Percentiles rank a stretch among this genome's conserved stretches.
Evolutionary conservation across 2,113 vertebrate species (phyloP).

Genomic region (Parotia lawesii): DNA sequence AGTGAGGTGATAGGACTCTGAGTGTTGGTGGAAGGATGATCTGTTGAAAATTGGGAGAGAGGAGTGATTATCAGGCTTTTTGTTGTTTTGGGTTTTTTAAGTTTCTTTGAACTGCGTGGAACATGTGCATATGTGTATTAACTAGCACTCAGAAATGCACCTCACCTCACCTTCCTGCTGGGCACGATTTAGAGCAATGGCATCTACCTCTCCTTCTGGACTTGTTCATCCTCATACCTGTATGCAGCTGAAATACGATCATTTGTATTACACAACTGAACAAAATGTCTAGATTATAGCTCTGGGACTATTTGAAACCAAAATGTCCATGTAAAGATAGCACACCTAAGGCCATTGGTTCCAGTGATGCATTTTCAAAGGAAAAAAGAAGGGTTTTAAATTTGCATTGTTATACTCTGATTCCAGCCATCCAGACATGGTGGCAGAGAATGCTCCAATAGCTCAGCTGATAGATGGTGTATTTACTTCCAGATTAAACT

Average conservation of each 20-base stretch:
- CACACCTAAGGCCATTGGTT: neutral
- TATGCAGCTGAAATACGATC: neutral
- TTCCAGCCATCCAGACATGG: neutral
- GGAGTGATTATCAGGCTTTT: neutral
- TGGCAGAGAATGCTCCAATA: neutral
- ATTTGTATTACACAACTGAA: neutral
- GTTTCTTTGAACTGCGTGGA: neutral
- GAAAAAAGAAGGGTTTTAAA: neutral
- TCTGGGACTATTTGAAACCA: neutral
- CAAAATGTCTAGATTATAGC: neutral
- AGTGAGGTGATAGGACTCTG: neutral
- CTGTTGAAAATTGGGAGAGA: neutral
- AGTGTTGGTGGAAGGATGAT: neutral
- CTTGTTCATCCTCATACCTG: neutral
- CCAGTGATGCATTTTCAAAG: neutral
- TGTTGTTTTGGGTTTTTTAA: neutral
- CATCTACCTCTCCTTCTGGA: neutral
- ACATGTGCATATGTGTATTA: neutral
- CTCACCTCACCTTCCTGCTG: neutral
- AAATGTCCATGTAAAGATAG: neutral
- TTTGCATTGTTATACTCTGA: neutral
- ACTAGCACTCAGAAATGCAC: neutral
- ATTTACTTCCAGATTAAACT: neutral
- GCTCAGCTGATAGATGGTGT: neutral
- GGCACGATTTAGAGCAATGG: neutral